phyloP scores from a whole-genome alignment of 2,797 vertebrate species.

The Petrocephalus schoutedeni region DNA sequence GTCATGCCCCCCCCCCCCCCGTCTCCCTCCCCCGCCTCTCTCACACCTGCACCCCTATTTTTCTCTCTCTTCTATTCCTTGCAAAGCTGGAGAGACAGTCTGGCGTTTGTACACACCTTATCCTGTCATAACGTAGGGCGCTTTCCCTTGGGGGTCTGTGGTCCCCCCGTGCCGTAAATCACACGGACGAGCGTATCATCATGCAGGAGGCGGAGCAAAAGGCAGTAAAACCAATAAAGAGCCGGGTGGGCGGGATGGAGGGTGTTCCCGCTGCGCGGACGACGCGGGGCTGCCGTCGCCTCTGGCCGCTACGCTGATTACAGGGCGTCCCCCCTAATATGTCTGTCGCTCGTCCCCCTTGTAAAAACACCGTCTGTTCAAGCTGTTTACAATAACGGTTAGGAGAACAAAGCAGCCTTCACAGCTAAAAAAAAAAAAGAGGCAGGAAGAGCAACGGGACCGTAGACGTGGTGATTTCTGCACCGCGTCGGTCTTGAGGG shows the following conservation, averaged over 20 bases:
- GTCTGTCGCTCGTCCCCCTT: not conserved
- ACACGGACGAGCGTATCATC: not conserved
- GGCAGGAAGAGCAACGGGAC: not conserved
- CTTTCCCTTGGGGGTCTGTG: not conserved
- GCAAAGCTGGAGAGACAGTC: not conserved
- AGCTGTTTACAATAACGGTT: slow-evolving; percentile 3
- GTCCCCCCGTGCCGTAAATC: not conserved
- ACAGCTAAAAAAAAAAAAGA: not conserved
- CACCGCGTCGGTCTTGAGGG: not conserved
- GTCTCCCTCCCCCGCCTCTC: not conserved
- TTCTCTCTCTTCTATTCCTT: slow-evolving; percentile 6
- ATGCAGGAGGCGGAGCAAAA: not conserved
- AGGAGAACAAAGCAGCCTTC: not conserved
- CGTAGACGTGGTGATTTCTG: not conserved
- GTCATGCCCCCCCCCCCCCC: not conserved
- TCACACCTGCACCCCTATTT: slow-evolving; percentile 7
- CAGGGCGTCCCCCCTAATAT: not conserved
- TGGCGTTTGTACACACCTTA: not conserved
- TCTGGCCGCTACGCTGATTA: not conserved
- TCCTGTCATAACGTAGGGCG: not conserved
- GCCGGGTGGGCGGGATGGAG: not conserved
- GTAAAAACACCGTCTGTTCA: not conserved
- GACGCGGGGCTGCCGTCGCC: not conserved
- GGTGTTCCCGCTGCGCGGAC: not conserved
- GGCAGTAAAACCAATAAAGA: not conserved